phyloP scores from a whole-genome alignment of 2,113 vertebrate species.

The Aptenodytes forsteri region DNA sequence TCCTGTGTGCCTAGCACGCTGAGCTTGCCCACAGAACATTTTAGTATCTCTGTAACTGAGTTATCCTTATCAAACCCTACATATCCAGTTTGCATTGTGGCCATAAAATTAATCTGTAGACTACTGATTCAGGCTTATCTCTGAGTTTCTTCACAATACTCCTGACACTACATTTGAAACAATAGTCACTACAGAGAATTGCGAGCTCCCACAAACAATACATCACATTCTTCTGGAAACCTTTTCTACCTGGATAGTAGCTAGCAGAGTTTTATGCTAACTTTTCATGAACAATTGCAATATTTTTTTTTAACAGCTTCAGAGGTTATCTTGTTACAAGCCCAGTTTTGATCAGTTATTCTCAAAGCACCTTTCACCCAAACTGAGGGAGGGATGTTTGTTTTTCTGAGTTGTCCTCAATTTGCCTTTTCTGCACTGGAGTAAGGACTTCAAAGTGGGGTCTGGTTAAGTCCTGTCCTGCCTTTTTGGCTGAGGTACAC shows the following conservation, averaged over 20 bases:
- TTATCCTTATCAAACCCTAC: constrained; percentile 10
- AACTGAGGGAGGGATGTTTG: neutral
- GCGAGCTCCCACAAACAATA: neutral
- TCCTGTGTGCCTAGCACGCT: neutral
- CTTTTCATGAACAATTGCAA: neutral
- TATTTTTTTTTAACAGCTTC: neutral
- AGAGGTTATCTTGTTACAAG: neutral
- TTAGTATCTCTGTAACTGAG: neutral
- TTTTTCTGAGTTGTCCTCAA: neutral
- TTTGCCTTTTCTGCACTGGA: neutral
- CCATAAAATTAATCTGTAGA: constrained; percentile 5
- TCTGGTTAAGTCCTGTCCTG: neutral
- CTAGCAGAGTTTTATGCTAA: neutral
- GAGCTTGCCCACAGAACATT: neutral
- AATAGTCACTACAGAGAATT: neutral
- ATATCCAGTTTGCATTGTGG: neutral
- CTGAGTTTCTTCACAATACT: neutral
- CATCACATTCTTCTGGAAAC: neutral
- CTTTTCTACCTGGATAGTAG: neutral
- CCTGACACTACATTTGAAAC: neutral
- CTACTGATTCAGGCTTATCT: neutral
- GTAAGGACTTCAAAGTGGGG: neutral
- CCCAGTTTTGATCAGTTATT: neutral
- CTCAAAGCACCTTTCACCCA: neutral
- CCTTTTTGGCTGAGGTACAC: neutral